phyloP scores from a whole-genome alignment of 2,888 invertebrate genomes.

The Myopa testacea region DNA sequence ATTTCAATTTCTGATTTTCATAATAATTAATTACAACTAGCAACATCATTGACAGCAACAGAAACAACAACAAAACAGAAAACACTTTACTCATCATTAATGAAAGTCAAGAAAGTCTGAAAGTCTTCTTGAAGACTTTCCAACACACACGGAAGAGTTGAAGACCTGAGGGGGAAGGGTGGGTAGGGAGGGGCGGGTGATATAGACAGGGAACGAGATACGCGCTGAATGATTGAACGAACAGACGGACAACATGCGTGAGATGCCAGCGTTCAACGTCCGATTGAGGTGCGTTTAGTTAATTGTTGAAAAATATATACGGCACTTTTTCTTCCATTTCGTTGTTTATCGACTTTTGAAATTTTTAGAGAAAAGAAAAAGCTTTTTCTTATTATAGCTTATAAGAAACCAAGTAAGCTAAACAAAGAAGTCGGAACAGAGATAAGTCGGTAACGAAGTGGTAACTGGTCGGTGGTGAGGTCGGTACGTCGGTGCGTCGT shows the following conservation, averaged over 20 bases:
- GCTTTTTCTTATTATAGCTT: background rate
- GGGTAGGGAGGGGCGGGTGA: background rate
- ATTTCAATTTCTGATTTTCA: too few species aligned
- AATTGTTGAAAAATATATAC: constrained; percentile 7
- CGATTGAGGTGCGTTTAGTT: constrained; percentile 27
- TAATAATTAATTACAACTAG: too few species aligned
- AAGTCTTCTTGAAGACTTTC: background rate
- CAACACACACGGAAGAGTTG: background rate
- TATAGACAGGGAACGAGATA: background rate
- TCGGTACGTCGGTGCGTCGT: too few species aligned
- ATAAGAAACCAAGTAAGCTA: background rate
- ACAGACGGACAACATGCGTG: constrained; percentile 2
- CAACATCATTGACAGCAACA: constrained; percentile 5
- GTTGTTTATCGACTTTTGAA: background rate
- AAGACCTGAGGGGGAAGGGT: background rate
- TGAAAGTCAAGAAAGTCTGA: background rate
- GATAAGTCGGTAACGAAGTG: background rate
- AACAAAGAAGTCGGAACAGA: background rate
- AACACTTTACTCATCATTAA: constrained; percentile 15
- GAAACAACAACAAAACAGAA: constrained; percentile 4
- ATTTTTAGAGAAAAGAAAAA: background rate
- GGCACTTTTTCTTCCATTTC: background rate
- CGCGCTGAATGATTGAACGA: background rate
- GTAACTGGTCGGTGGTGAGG: background rate
- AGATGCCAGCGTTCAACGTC: constrained; percentile 26